Base-by-base conservation (phyloP, 1,140 invertebrate species). In the Tachypleus tridentatus region DNA sequence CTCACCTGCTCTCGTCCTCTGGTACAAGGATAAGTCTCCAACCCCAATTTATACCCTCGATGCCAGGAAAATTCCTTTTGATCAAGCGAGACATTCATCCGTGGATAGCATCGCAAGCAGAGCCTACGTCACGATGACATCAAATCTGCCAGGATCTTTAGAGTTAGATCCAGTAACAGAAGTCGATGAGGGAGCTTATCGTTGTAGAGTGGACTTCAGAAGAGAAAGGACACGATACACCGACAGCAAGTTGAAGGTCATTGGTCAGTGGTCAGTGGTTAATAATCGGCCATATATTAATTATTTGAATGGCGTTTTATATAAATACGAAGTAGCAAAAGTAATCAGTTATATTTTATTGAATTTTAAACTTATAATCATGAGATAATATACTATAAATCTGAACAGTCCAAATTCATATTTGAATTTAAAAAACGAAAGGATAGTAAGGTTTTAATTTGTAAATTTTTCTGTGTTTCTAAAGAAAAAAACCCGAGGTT, bases 201-300 rank as follows among this genome's bases (percentile, higher is more conserved):
- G 90, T 70, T 93, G 90, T 77, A 81, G 91, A 53, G 89, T 93
- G 10, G 89, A 93, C 76, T 93, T 92, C 77, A 85, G 86, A 74
- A 83, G 86, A 68, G 88, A 88, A 6, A 89, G 91, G 76, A 92
- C 89, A 2, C 82, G 88, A 71, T 92, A 92, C 75, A 87, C 84
- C 58, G 87, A 85, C 77, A 85, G 92, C 70, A 88, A 89, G 75
- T 81, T 93, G 62, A 89, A 87, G 68, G 86, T 93, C 63, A 88
- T 92, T 73, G 87, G 90, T 93, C 78, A 88, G 87, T 67, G 10
- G 8, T 29, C 29, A 29, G 29, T 29, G 29, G 29, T 29, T 29
- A 29, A 29, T 29, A 29, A 29, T 29, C 29, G 29, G 29, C 29
- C 29, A 29, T 29, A 29, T 29, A 29, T 29, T 29, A 29, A 29